phyloP scores from a whole-genome alignment of 2,888 invertebrate species.

The Cheilosia variabilis region DNA sequence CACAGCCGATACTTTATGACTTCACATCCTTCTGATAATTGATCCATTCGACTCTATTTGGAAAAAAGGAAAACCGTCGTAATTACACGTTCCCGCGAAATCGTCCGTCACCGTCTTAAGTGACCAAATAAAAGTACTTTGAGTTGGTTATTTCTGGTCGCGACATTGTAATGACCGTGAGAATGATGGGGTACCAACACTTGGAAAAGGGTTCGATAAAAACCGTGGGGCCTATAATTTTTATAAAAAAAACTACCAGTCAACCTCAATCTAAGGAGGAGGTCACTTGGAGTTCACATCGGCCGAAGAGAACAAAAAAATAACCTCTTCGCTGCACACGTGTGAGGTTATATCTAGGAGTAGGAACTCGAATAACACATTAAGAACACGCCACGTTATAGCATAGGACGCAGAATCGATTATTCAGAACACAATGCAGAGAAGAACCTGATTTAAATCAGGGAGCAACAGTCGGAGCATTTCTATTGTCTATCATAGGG shows the following conservation, averaged over 20 bases:
- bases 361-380: constrained; percentile 6
- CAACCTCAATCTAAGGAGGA: constrained; percentile 29
- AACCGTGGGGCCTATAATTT: constrained; percentile 39
- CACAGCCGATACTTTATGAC: not conserved
- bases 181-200: constrained; percentile 17
- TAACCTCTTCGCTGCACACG: constrained; percentile 26
- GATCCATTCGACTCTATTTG: not conserved
- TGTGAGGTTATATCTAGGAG: constrained; percentile 18
- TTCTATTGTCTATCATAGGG: constrained; percentile 18
- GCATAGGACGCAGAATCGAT: constrained; percentile 21
- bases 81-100: constrained; percentile 28
- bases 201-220: constrained; percentile 29
- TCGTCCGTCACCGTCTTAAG: constrained; percentile 33
- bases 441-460: constrained; percentile 42
- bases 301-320: not conserved
- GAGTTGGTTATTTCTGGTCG: constrained; percentile 1
- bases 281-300: constrained; percentile 16
- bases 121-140: constrained; percentile 5
- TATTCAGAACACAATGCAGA: not conserved
- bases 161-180: constrained; percentile 48
- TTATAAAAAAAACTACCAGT: not conserved
- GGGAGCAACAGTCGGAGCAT: not conserved
- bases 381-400: constrained; percentile 7
- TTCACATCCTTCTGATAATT: constrained; percentile 33
- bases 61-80: constrained; percentile 1